phyloP scores from a whole-genome alignment of 2,888 invertebrate species.

The Lasius fuliginosus region DNA sequence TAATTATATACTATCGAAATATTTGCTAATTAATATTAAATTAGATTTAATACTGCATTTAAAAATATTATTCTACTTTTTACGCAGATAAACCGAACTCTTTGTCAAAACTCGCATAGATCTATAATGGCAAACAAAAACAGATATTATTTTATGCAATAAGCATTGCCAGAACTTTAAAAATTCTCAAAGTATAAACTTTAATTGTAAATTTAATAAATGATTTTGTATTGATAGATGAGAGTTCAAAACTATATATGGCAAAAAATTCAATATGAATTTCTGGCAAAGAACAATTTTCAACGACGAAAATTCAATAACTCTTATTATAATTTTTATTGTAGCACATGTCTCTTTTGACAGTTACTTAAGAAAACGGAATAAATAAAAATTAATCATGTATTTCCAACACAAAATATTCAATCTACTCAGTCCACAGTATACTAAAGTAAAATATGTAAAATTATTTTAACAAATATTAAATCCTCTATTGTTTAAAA shows the following conservation, averaged over 20 bases:
- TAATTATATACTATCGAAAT: not conserved
- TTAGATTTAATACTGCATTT: not conserved
- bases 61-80: not conserved
- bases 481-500: too few species aligned
- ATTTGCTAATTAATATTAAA: not conserved
- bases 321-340: slow-evolving; percentile 57
- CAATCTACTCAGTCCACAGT: too few species aligned
- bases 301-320: slow-evolving; percentile 57
- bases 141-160: not conserved
- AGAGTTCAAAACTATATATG: slow-evolving; percentile 53
- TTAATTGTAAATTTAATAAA: slow-evolving; percentile 20
- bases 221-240: slow-evolving; percentile 52
- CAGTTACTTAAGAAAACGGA: too few species aligned
- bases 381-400: too few species aligned
- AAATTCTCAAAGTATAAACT: not conserved
- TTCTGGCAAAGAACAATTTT: slow-evolving; percentile 37
- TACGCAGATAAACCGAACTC: too few species aligned
- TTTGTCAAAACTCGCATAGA: not conserved
- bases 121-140: not conserved
- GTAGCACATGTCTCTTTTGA: slow-evolving; percentile 43
- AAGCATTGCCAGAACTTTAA: not conserved
- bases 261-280: slow-evolving; percentile 29
- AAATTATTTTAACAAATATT: too few species aligned
- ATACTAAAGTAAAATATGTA: too few species aligned
- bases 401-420: too few species aligned